Base-by-base conservation (phyloP, 2,888 invertebrate species). In the Caenorhabditis sp. region DNA sequence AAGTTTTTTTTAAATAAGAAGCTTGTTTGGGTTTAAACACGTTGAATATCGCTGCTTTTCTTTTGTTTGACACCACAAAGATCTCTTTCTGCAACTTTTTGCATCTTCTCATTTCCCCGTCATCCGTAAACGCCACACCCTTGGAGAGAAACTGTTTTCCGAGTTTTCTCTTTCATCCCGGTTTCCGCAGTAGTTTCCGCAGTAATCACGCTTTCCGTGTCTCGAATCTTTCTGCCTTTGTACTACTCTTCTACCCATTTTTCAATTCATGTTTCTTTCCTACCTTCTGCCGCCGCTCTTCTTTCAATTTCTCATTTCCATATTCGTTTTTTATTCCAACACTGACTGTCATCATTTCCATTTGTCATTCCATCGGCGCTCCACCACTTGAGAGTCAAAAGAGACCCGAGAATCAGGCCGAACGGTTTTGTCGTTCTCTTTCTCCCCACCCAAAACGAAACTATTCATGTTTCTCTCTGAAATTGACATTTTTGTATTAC, bases 101-200 rank as follows among this genome's bases (percentile, higher is more conserved):
- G 28, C 32, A 28, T 74, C 56, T 32, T 64, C 56, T 62, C 56
- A 64, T 24, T 56, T 50, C 35, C 40, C 50, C 20, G 24, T 61
- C 24, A 47, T 61, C 70, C 51, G 70, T 24, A 60, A 71, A 61
- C 40, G 18, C 61, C 68, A 64, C 76, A 62, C 76, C 64, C 76
- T 60, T 35, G 3, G 11, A n/a, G n/a, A 3, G 11, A 32, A 22
- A 3, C 13, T 64, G 13, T 53, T 40, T 35, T 24, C 44, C 44
- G 35, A 62, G 56, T 28, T 35, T 32, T 37, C 61, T 40, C 44
- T 70, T 61, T 51, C 50, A 13, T 13, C 40, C 13, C 40, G 32
- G 32, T 32, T 32, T 13, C n/a, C n/a, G n/a, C n/a, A n/a, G n/a
- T n/a, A 13, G 40, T 40, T 40, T 40, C 47, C 60, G 22, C 40